Conservation (phyloP, 1,140 invertebrate species). For the Drosophila parabipectinata region DNA sequence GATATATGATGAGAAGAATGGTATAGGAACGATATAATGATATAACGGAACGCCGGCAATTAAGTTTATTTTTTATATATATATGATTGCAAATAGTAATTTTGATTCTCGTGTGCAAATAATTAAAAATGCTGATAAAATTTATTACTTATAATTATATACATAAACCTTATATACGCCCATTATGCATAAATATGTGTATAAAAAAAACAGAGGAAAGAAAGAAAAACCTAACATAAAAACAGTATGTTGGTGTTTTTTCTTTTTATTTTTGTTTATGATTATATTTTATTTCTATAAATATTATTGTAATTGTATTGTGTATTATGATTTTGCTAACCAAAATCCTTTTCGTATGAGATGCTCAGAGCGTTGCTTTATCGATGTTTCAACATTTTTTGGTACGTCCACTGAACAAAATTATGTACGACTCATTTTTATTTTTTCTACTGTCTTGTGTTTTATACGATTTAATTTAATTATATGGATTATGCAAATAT, state of each 20-base stretch:
- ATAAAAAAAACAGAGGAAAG: conserved; percentile 58
- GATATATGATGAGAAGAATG: conserved; percentile 17
- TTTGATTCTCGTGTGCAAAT: conserved; percentile 82
- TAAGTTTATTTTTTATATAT: conserved; percentile 83
- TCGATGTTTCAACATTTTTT: conserved; percentile 56
- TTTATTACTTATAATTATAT: conserved; percentile 80
- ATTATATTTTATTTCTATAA: conserved; percentile 58
- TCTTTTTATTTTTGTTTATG: conserved; percentile 48
- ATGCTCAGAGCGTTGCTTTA: conserved; percentile 48
- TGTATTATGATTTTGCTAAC: conserved; percentile 65
- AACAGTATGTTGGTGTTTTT: conserved; percentile 60
- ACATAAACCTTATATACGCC: conserved; percentile 73
- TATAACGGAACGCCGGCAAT: conserved; percentile 63
- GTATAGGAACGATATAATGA: conserved; percentile 38
- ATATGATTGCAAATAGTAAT: conserved; percentile 83
- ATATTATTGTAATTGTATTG: conserved; percentile 53
- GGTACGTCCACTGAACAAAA: conserved; percentile 58
- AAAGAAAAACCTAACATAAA: conserved; percentile 49
- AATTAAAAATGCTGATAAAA: conserved; percentile 76
- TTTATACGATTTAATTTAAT: conserved; percentile 62
- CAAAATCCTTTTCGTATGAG: conserved; percentile 37
- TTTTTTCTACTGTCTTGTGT: conserved; percentile 45
- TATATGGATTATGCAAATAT: conserved; percentile 77
- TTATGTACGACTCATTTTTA: conserved; percentile 49
- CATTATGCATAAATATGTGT: conserved; percentile 49